Evolutionary conservation across 1,140 invertebrate species (phyloP).

Genomic region (Cotesia glomerata): DNA sequence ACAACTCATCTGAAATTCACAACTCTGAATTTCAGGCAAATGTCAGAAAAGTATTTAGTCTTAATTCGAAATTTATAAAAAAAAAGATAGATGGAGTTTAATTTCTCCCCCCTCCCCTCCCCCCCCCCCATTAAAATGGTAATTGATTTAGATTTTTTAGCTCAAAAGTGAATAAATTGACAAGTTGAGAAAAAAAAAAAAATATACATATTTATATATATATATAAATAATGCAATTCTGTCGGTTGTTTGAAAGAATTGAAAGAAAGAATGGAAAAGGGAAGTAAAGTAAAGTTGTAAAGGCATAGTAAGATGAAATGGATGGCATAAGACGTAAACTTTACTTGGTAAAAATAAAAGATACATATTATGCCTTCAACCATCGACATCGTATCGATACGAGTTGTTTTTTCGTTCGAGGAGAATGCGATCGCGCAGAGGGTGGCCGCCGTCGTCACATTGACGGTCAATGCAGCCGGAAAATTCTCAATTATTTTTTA

Average conservation of each 20-base stretch:
- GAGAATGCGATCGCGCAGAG: constrained; percentile 47
- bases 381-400: neutral
- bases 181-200: too few relatives aligned
- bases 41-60: too few relatives aligned
- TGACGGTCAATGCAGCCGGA: constrained; percentile 61
- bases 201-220: too few relatives aligned
- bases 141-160: too few relatives aligned
- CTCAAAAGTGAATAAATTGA: too few relatives aligned
- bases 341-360: neutral
- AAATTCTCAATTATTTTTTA: constrained; percentile 43
- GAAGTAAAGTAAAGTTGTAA: neutral
- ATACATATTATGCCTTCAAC: constrained; percentile 11
- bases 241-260: neutral
- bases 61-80: too few relatives aligned
- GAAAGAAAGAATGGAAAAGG: constrained; percentile 20
- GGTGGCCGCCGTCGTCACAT: constrained; percentile 57
- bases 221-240: neutral
- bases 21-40: too few relatives aligned
- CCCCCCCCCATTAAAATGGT: too few relatives aligned
- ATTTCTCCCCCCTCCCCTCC: too few relatives aligned
- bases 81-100: too few relatives aligned
- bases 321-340: too few relatives aligned
- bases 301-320: too few relatives aligned
- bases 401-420: constrained; percentile 40
- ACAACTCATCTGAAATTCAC: constrained; percentile 29